Conservation (phyloP, 1,140 invertebrate genomes). For the Ectropis grisescens region DNA sequence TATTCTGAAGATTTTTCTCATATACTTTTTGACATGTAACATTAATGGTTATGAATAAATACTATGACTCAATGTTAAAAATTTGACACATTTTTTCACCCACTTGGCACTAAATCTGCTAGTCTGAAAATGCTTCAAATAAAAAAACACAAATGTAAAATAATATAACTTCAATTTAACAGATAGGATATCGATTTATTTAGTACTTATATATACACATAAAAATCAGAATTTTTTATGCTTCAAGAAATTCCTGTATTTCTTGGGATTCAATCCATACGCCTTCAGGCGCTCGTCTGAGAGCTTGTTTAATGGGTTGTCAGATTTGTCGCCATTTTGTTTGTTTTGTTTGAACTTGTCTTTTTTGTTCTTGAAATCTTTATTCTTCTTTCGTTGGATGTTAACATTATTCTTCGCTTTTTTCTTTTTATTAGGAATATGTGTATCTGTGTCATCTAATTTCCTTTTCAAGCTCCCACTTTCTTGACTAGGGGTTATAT, state of each 20-base stretch:
- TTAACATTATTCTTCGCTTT: conserved; percentile 11
- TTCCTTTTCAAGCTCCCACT: conserved; percentile 29
- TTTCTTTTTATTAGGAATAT: conserved; percentile 20
- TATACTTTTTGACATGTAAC: too few relatives aligned
- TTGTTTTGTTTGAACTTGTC: conserved; percentile 34
- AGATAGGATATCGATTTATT: too few relatives aligned
- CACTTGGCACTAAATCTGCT: too few relatives aligned
- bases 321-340: conserved; percentile 21
- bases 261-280: conserved; percentile 94
- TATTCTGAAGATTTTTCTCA: too few relatives aligned
- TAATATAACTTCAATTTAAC: too few relatives aligned
- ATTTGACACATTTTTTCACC: too few relatives aligned
- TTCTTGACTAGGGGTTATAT: conserved; percentile 26
- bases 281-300: conserved; percentile 86
- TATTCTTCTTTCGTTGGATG: conserved; percentile 13
- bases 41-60: too few relatives aligned
- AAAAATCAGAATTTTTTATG: conserved; percentile 69
- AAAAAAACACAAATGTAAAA: too few relatives aligned
- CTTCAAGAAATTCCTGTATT: conserved; percentile 73
- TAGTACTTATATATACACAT: too few relatives aligned
- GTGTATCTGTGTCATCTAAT: conserved; percentile 12
- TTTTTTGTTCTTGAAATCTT: conserved; percentile 22
- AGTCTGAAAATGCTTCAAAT: too few relatives aligned
- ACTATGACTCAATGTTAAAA: too few relatives aligned
- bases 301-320: conserved; percentile 60